These are phyloP conservation scores for Oceanodroma leucorhoa DNA, from an alignment of 2,797 vertebrate genomes.

Conservation along the genomic window DNA sequence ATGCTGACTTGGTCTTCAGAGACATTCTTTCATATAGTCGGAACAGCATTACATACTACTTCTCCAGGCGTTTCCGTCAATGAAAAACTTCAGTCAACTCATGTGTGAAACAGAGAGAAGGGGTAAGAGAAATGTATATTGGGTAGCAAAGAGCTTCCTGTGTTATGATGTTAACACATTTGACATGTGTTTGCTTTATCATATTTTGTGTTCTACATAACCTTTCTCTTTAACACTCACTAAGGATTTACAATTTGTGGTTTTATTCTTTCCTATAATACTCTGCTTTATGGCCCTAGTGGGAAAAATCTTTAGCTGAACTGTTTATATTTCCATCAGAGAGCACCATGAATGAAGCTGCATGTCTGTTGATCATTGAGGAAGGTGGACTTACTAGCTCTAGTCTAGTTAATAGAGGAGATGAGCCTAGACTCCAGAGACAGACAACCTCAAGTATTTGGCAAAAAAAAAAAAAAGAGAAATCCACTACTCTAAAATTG, in stretches of 20 bases:
- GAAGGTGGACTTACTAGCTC: not conserved
- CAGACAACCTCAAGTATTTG: not conserved
- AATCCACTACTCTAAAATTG: not conserved
- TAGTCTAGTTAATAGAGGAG: not conserved
- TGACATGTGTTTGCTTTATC: not conserved
- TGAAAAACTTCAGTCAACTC: not conserved
- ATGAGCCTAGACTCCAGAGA: not conserved
- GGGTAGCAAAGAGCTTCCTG: not conserved
- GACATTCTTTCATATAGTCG: not conserved
- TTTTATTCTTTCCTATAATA: not conserved
- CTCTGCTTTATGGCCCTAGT: not conserved
- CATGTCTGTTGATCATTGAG: not conserved
- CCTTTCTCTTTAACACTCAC: not conserved
- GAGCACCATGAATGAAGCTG: not conserved
- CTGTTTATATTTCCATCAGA: not conserved
- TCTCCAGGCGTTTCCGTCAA: not conserved
- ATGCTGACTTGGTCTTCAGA: slow-evolving; percentile 5
- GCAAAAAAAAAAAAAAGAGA: not conserved
- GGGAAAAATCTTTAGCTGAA: not conserved
- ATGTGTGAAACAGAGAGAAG: not conserved
- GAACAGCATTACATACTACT: not conserved
- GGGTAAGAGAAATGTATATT: not conserved
- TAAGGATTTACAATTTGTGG: not conserved
- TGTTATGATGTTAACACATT: not conserved
- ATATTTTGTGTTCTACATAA: not conserved